Base-by-base conservation (phyloP, 2,797 vertebrate species). In the Staurois parvus region DNA sequence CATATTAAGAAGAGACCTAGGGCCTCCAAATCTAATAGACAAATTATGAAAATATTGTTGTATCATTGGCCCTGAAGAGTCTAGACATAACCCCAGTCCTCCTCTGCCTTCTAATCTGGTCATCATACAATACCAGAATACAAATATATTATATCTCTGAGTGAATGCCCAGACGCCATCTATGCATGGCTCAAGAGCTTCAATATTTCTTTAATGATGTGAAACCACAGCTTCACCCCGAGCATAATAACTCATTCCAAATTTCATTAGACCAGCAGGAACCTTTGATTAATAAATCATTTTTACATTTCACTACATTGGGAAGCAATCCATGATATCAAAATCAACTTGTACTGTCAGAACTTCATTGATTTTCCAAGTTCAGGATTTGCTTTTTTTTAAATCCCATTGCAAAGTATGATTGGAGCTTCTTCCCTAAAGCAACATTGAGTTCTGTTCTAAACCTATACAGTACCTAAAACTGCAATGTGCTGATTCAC, bases 201-300 rank as follows among this genome's bases (percentile, higher is more conserved):
- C 52, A 73, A 81, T 81, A 81, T 72, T 40, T 72, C 52, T 73
- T 69, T 81, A 81, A 81, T 81, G 79, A 72, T 62, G 69, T 64
- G 79, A 81, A 81, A 62, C 69, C 69, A 72, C 67, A 56, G 52
- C 28, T 42, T 72, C 56, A 81, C 69, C 79, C 69, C 59, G 12
- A 42, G 69, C 48, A 21, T 73, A 72, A 81, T 72, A 81, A 81
- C n/a, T 72, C 69, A 81, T 73, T 72, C 32, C 37, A 62, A 72
- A 81, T 81, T 81, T 81, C 79, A 81, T 81, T 81, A 81, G 52
- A 64, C 32, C 69, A 21, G 56, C 68, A 34, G 56, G 68, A 40
- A 42, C 32, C 32, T 21, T 30, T 62, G 69, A 73, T 72, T 62
- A 81, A 81, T 72, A 40, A 52, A 52, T 72, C 69, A 81, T 81